These are phyloP conservation scores for Austrofundulus limnaeus DNA, from an alignment of 2,113 vertebrate species.

Conservation along the genomic window DNA sequence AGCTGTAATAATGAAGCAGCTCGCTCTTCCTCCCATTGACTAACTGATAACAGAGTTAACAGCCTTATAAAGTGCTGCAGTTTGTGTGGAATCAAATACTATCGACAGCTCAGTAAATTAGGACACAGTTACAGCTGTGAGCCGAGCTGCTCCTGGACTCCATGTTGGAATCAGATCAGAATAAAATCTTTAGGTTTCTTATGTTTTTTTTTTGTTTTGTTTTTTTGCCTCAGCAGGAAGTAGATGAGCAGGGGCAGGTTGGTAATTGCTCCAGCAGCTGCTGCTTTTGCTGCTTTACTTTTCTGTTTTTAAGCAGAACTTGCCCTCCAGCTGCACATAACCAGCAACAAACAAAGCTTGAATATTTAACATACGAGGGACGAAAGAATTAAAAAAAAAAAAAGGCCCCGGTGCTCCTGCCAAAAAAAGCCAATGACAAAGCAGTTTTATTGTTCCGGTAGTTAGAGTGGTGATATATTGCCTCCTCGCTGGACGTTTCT, in stretches of 20 bases:
- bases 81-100: conserved; percentile 40
- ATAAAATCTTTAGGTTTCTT: conserved; percentile 1
- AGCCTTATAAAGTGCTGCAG: conserved; percentile 43
- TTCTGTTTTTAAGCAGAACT: conserved; percentile 15
- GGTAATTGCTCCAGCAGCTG: conserved; percentile 39
- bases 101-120: conserved; percentile 30
- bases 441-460: conserved; percentile 61
- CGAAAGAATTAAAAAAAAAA: conserved; percentile 46
- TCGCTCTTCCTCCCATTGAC: conserved; percentile 20
- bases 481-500: conserved; percentile 44
- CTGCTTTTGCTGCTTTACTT: conserved; percentile 28
- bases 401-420: conserved; percentile 27
- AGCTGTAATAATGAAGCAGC: conserved; percentile 9
- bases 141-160: background rate
- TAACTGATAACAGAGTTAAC: conserved; percentile 51
- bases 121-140: conserved; percentile 21
- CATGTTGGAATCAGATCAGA: conserved; percentile 1
- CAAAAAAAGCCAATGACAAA: conserved; percentile 62
- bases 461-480: conserved; percentile 55
- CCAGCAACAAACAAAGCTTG: conserved; percentile 34
- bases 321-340: conserved; percentile 11
- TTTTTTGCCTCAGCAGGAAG: conserved; percentile 5
- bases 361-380: conserved; percentile 48
- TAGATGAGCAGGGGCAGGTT: conserved; percentile 30
- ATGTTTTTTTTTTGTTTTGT: background rate